phyloP scores from a whole-genome alignment of 2,888 invertebrate genomes.

The Scaeva pyrastri region DNA sequence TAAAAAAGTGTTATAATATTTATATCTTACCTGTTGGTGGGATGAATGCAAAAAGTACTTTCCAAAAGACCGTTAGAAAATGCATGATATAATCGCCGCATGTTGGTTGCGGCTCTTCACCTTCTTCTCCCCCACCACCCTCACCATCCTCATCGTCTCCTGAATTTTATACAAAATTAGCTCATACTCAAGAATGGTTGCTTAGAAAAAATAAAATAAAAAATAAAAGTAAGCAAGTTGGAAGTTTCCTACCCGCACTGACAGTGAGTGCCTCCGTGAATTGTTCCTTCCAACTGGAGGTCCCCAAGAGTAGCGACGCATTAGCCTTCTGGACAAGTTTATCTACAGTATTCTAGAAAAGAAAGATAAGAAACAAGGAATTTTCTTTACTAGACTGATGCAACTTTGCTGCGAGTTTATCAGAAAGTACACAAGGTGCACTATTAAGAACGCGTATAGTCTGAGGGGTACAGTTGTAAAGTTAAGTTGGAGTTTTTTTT shows the following conservation, averaged over 20 bases:
- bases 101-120: conserved; percentile 88
- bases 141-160: conserved; percentile 86
- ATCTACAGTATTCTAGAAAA: conserved; percentile 95
- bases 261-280: conserved; percentile 98
- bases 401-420: not conserved
- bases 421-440: not conserved
- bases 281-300: conserved; percentile 99
- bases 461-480: not conserved
- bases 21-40: conserved; percentile 94
- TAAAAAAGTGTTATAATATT: conserved; percentile 9
- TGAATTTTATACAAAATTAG: conserved; percentile 54
- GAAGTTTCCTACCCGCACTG: conserved; percentile 88
- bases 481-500: too few species aligned
- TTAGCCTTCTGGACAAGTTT: conserved; percentile 98
- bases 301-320: conserved; percentile 95
- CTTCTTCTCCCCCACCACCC: conserved; percentile 87
- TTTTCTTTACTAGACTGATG: conserved; percentile 18
- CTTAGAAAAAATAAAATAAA: conserved; percentile 9
- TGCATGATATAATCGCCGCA: conserved; percentile 98
- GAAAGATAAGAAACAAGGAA: conserved; percentile 11
- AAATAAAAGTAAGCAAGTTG: too few species aligned
- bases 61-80: conserved; percentile 98
- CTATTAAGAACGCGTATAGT: not conserved
- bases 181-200: not conserved
- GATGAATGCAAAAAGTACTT: conserved; percentile 97